These are phyloP conservation scores for Plecotus auritus DNA, from an alignment of 2,113 vertebrate species.

Conservation along the genomic window DNA sequence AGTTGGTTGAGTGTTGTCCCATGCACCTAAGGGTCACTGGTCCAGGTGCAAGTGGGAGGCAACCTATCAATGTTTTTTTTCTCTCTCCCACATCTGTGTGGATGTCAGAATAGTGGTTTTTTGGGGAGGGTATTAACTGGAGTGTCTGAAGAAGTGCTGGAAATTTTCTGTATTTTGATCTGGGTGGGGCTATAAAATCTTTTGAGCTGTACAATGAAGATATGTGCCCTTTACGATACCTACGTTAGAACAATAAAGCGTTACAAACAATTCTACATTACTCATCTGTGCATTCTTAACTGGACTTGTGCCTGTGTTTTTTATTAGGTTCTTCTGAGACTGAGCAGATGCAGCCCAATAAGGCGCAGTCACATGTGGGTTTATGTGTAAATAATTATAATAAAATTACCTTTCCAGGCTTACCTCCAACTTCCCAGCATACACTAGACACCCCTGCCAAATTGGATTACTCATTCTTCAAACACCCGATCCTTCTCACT, in stretches of 20 bases:
- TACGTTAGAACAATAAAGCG: neutral
- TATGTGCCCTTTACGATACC: neutral
- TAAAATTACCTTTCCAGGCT: conserved; percentile 15
- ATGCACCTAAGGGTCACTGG: no score
- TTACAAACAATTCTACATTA: neutral
- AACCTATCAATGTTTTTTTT: no score
- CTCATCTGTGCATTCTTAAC: neutral
- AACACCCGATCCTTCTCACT: neutral
- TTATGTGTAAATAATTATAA: neutral
- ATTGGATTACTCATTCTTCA: neutral
- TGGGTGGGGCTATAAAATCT: neutral
- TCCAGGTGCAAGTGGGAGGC: no score
- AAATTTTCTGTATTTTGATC: neutral
- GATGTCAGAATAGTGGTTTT: neutral
- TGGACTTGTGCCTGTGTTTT: neutral
- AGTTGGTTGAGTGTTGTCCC: no score
- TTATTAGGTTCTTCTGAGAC: conserved; percentile 8
- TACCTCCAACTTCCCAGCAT: neutral
- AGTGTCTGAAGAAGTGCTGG: neutral
- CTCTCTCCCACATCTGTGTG: neutral
- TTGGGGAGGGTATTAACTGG: neutral
- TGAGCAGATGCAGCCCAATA: conserved; percentile 1
- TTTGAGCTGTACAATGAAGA: neutral
- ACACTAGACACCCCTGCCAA: neutral
- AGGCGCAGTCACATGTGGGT: neutral